Conservation (phyloP, 2,888 invertebrate species). For the Empis stercorea region DNA sequence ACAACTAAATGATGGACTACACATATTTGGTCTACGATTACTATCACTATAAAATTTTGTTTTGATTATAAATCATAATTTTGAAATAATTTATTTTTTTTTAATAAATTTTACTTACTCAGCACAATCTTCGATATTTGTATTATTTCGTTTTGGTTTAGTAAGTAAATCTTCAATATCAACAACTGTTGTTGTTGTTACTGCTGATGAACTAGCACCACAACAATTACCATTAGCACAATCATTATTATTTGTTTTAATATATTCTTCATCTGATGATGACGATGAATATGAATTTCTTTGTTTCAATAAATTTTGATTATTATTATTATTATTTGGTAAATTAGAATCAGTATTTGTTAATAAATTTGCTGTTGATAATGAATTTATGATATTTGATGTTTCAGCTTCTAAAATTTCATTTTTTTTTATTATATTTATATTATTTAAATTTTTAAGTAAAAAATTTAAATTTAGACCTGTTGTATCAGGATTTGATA, state of each 20-base stretch:
- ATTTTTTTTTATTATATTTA: too few relatives aligned
- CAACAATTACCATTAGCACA: constrained; percentile 28
- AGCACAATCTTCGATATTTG: background rate
- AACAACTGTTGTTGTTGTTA: constrained; percentile 34
- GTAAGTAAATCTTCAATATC: constrained; percentile 52
- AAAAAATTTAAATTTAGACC: constrained; percentile 17
- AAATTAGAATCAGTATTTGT: constrained; percentile 19
- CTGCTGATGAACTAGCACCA: constrained; percentile 22
- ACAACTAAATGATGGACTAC: constrained; percentile 42
- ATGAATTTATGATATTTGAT: background rate
- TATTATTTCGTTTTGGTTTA: constrained; percentile 15
- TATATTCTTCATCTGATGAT: constrained; percentile 30
- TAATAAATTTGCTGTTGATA: constrained; percentile 30
- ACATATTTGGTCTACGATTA: constrained; percentile 22
- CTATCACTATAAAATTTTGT: background rate
- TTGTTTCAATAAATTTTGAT: constrained; percentile 15
- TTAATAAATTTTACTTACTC: background rate
- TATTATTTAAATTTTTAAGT: background rate
- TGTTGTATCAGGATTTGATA: constrained; percentile 38
- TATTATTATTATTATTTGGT: constrained; percentile 7
- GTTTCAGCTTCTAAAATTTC: background rate
- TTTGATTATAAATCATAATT: too few relatives aligned
- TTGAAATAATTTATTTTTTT: background rate
- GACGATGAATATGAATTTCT: constrained; percentile 27
- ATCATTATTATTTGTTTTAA: constrained; percentile 16